A percentile compares a stretch with the other conserved stretches of the same genome.
Conservation (phyloP, 2,888 invertebrate species). For the Eremobia ochroleuca region DNA sequence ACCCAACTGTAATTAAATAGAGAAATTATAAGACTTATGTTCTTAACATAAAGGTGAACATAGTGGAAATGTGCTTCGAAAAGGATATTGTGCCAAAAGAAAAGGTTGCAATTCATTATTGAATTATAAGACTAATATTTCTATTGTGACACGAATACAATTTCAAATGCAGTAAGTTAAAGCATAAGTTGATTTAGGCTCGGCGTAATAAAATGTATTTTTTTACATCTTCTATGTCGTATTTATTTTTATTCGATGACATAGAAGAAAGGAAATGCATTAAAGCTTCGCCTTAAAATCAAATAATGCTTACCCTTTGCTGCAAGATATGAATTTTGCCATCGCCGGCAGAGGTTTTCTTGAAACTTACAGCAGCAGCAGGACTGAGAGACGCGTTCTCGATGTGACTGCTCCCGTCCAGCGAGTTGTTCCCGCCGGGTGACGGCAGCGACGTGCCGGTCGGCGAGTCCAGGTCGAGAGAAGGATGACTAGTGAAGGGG, state of each 20-base stretch:
- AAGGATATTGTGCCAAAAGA: slow-evolving; percentile 62
- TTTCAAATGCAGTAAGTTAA: slow-evolving; percentile 82
- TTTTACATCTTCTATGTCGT: slow-evolving; percentile 81
- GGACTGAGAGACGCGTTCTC: slow-evolving; percentile 92
- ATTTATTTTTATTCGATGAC: slow-evolving; percentile 72
- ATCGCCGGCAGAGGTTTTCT: slow-evolving; percentile 92
- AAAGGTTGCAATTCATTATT: slow-evolving; percentile 62
- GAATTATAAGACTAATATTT: slow-evolving; percentile 79
- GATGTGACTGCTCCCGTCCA: slow-evolving; percentile 92
- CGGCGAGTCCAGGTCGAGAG: slow-evolving; percentile 94
- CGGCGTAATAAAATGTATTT: slow-evolving; percentile 84
- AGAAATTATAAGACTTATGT: slow-evolving; percentile 33
- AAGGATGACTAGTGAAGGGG: slow-evolving; percentile 93
- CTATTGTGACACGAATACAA: slow-evolving; percentile 70
- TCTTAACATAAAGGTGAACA: slow-evolving; percentile 29
- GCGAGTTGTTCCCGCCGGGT: slow-evolving; percentile 94
- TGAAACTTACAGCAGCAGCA: slow-evolving; percentile 93
- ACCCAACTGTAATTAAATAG: slow-evolving; percentile 93
- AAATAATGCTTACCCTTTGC: slow-evolving; percentile 96
- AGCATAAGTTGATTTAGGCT: slow-evolving; percentile 91
- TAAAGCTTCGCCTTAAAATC: slow-evolving; percentile 91
- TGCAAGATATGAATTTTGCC: slow-evolving; percentile 93
- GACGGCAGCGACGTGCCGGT: slow-evolving; percentile 95
- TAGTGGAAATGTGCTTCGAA: slow-evolving; percentile 55
- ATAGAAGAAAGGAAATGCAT: slow-evolving; percentile 81